These are phyloP conservation scores for Gobio occitaniae DNA, from an alignment of 2,797 vertebrate genomes.

Conservation along the genomic window DNA sequence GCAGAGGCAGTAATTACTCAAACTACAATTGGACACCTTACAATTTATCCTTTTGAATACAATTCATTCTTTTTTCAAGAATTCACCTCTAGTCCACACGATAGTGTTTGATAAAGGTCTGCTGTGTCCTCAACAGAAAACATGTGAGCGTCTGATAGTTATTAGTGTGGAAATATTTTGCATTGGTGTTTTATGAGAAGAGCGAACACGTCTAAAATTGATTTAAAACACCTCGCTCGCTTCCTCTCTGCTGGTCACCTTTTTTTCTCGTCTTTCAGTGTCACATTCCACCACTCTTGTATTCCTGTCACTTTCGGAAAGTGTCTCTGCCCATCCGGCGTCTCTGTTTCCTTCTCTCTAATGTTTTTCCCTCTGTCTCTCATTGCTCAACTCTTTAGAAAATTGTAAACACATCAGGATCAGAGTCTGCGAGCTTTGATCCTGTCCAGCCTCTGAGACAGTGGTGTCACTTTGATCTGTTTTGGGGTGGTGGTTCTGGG, in stretches of 20 bases:
- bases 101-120: constrained; percentile 8
- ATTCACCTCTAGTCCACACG: constrained; percentile 16
- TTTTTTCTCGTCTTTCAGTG: constrained; percentile 7
- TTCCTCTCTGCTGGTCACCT: constrained; percentile 8
- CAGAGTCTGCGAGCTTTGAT: constrained; percentile 56
- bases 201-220: constrained; percentile 46
- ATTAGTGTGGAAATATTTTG: constrained; percentile 45
- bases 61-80: background rate
- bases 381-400: constrained; percentile 53
- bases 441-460: constrained; percentile 59
- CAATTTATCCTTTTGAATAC: background rate
- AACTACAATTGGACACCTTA: background rate
- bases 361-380: constrained; percentile 37
- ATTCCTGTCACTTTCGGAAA: background rate
- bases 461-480: constrained; percentile 64
- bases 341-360: constrained; percentile 41
- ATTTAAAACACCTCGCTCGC: constrained; percentile 37
- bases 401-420: constrained; percentile 60
- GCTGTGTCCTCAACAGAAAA: constrained; percentile 10
- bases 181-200: constrained; percentile 35
- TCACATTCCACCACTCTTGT: constrained; percentile 29
- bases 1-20: background rate
- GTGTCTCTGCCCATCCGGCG: constrained; percentile 40
- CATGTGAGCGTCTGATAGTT: constrained; percentile 24
- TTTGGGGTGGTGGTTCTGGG: constrained; percentile 58